Percentiles rank a stretch among this genome's conserved stretches.
These are phyloP conservation scores for Gymnopithys bicolor DNA, from an alignment of 2,797 vertebrate species.

Conservation along the genomic window DNA sequence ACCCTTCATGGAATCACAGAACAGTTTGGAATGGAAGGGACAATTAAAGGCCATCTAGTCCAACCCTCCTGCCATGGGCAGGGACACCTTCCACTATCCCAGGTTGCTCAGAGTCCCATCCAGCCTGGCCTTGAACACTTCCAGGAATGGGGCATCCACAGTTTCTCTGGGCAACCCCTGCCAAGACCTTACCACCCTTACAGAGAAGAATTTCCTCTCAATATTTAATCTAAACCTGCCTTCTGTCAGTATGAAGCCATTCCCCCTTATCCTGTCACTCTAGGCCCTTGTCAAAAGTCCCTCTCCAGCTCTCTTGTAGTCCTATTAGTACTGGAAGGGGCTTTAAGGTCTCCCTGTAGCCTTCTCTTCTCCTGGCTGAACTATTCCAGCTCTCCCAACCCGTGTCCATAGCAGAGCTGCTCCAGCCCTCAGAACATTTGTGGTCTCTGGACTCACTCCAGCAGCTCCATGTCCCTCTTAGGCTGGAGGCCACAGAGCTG, in stretches of 20 bases:
- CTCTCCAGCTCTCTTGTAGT: neutral
- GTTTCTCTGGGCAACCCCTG: neutral
- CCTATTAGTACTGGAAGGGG: neutral
- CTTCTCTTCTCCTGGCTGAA: neutral
- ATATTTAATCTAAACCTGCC: neutral
- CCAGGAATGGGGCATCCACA: neutral
- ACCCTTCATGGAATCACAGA: neutral
- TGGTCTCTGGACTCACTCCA: neutral
- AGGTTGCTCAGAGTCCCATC: neutral
- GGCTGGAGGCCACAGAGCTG: neutral
- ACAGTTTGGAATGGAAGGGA: neutral
- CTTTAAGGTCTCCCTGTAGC: neutral
- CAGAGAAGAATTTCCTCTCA: neutral
- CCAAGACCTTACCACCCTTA: neutral
- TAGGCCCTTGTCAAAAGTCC: neutral
- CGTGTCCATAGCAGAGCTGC: neutral
- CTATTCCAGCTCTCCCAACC: neutral
- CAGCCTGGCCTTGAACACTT: neutral
- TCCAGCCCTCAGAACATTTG: neutral
- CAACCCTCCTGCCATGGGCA: neutral
- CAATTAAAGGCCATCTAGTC: neutral
- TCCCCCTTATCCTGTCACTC: neutral
- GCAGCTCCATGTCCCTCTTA: neutral
- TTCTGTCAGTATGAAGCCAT: neutral
- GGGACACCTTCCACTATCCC: neutral